Evolutionary conservation across 1,140 invertebrate genomes (phyloP).

Genomic region (Pogonomyrmex californicus): DNA sequence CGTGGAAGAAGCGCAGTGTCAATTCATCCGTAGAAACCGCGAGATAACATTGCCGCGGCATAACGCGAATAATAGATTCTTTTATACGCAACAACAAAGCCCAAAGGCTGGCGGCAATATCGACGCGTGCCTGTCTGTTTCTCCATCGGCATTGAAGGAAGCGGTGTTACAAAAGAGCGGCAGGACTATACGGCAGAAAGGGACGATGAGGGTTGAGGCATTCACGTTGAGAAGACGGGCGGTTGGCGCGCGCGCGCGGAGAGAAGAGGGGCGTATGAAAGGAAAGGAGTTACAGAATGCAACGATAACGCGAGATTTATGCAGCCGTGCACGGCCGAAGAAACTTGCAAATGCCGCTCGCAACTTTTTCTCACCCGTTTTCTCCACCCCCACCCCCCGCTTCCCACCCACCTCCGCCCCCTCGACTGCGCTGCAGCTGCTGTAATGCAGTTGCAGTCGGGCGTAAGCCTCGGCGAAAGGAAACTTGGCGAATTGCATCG

Average conservation of each 20-base stretch:
- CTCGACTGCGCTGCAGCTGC: slow-evolving; percentile 15
- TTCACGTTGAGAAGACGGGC: background rate
- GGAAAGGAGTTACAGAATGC: slow-evolving; percentile 60
- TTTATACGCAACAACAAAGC: slow-evolving; percentile 71
- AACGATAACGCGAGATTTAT: slow-evolving; percentile 75
- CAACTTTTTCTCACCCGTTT: slow-evolving; percentile 56
- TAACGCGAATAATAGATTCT: slow-evolving; percentile 66
- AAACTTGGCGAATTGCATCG: slow-evolving; percentile 62
- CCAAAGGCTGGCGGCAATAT: slow-evolving; percentile 65
- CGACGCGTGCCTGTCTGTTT: slow-evolving; percentile 59
- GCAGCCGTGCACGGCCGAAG: slow-evolving; percentile 58
- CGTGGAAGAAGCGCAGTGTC: background rate
- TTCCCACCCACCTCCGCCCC: too few species aligned
- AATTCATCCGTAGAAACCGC: slow-evolving; percentile 16
- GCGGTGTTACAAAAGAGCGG: slow-evolving; percentile 41
- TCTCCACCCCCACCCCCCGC: background rate
- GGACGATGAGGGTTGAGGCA: slow-evolving; percentile 14
- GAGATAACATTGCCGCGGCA: slow-evolving; percentile 34
- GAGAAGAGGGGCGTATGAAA: background rate
- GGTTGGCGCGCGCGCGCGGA: too few species aligned
- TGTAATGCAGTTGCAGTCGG: slow-evolving; percentile 58
- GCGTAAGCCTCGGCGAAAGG: slow-evolving; percentile 60
- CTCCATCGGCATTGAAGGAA: slow-evolving; percentile 47
- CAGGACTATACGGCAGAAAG: slow-evolving; percentile 6
- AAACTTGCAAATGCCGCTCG: slow-evolving; percentile 69